Evolutionary conservation across 2,113 vertebrate genomes (phyloP).

Genomic region (Butastur rufipennis): DNA sequence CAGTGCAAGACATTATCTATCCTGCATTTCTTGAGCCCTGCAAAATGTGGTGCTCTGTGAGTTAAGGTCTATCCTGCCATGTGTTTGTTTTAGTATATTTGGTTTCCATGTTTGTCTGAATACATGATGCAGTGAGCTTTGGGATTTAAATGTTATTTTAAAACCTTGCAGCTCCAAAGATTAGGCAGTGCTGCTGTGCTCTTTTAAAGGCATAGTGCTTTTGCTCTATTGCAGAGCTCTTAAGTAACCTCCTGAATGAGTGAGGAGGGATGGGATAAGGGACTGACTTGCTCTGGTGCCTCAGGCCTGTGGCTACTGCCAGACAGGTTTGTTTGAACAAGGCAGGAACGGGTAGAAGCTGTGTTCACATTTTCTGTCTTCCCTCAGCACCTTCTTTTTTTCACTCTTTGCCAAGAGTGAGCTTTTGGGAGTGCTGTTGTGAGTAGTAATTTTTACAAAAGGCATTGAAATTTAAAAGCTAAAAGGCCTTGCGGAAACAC

Average conservation of each 20-base stretch:
- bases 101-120: neutral
- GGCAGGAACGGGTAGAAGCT: neutral
- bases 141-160: neutral
- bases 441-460: neutral
- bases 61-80: neutral
- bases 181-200: neutral
- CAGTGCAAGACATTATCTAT: neutral
- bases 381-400: conserved; percentile 3
- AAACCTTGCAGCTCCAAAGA: neutral
- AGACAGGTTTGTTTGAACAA: conserved; percentile 7
- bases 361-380: neutral
- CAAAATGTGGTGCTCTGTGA: neutral
- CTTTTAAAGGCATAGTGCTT: neutral
- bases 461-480: neutral
- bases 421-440: neutral
- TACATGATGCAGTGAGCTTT: neutral
- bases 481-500: neutral
- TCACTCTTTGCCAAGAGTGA: neutral
- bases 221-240: neutral
- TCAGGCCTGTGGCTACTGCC: conserved; percentile 16
- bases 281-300: neutral
- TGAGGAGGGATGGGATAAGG: neutral
- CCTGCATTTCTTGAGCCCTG: neutral
- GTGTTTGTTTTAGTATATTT: neutral
- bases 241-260: neutral